phyloP scores from a whole-genome alignment of 2,113 vertebrate genomes.

The Hydrolagus affinis region DNA sequence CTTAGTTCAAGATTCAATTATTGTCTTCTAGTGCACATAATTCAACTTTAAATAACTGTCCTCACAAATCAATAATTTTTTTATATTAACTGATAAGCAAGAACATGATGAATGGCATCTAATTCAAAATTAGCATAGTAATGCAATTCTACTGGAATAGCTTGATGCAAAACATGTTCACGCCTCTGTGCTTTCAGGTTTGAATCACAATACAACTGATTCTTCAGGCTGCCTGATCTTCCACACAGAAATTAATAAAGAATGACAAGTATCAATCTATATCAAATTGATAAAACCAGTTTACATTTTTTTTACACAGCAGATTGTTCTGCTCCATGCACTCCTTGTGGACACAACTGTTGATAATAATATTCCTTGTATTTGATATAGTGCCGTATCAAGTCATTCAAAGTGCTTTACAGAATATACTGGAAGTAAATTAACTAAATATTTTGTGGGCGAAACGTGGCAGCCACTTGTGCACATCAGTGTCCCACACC shows the following conservation, averaged over 20 bases:
- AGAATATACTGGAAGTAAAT: too few relatives aligned
- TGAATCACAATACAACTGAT: not conserved
- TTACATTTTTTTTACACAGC: too few relatives aligned
- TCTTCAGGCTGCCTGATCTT: not conserved
- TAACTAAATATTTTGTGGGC: too few relatives aligned
- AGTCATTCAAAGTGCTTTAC: too few relatives aligned
- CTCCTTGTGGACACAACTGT: too few relatives aligned
- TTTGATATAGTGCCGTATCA: too few relatives aligned
- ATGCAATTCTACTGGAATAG: not conserved
- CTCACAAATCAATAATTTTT: not conserved
- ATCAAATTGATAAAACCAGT: not conserved
- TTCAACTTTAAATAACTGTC: not conserved
- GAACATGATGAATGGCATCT: not conserved
- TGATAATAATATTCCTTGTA: too few relatives aligned
- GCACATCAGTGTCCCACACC: too few relatives aligned
- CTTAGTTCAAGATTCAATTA: conserved; percentile 10
- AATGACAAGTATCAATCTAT: not conserved
- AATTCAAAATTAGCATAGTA: conserved; percentile 18
- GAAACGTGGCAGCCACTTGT: too few relatives aligned
- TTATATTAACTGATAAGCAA: conserved; percentile 7
- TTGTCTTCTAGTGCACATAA: not conserved
- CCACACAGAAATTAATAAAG: not conserved
- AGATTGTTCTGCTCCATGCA: too few relatives aligned
- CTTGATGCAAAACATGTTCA: not conserved
- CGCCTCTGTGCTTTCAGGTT: not conserved